Conservation (phyloP, 2,888 invertebrate species). For the Polydesmus complanatus region DNA sequence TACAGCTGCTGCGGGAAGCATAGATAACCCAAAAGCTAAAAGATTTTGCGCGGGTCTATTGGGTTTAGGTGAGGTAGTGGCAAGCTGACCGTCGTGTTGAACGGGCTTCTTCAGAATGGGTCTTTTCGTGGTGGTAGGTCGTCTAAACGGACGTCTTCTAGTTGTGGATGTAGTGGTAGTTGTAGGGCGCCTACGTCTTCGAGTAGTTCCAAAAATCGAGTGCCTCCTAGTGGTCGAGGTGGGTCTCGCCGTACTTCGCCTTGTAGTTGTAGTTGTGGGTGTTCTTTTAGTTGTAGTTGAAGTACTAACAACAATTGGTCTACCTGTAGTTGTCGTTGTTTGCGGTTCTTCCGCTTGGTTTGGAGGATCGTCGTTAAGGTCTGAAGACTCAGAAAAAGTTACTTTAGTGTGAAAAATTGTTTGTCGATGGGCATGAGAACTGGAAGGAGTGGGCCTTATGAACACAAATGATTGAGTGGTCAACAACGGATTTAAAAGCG, state of each 20-base stretch:
- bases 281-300: neutral
- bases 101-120: neutral
- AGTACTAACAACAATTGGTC: neutral
- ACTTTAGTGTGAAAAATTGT: slow-evolving; percentile 11
- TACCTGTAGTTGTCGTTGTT: neutral
- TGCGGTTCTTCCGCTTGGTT: neutral
- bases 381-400: slow-evolving; percentile 7
- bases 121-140: neutral
- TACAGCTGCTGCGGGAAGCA: slow-evolving; percentile 11
- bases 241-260: neutral
- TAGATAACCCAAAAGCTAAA: neutral
- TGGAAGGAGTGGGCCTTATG: slow-evolving; percentile 9
- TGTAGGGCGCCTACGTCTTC: neutral
- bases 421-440: slow-evolving; percentile 4
- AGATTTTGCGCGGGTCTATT: neutral
- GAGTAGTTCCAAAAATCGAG: neutral
- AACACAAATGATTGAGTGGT: slow-evolving; percentile 4
- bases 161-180: neutral
- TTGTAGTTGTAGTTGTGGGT: neutral
- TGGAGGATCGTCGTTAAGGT: neutral
- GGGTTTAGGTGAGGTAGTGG: slow-evolving; percentile 4
- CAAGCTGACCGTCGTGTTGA: neutral
- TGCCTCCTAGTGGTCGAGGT: neutral
- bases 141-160: neutral
- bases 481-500: neutral